A percentile compares a stretch with the other conserved stretches of the same genome.
Conservation (phyloP, 92 coral and sea anemone species). For the Actinernus sp. region DNA sequence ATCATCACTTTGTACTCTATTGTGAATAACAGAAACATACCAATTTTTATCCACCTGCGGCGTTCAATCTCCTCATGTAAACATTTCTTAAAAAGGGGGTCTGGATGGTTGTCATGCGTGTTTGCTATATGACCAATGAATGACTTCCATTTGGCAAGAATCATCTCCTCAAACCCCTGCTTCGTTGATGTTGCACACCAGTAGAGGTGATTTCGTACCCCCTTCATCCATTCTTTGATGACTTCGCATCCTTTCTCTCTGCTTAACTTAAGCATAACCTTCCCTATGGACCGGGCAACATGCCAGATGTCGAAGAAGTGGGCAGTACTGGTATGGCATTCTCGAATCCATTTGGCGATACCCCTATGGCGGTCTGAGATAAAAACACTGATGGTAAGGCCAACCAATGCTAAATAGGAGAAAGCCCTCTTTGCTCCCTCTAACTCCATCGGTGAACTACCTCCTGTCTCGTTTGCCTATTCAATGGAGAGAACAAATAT, state of each 20-base stretch:
- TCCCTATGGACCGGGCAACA: conserved; percentile 2
- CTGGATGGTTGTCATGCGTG: conserved; percentile 22
- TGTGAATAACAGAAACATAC: too few relatives aligned
- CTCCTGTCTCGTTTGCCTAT: conserved; percentile 66
- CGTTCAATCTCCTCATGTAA: conserved; percentile 13
- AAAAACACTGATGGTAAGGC: conserved; percentile 29
- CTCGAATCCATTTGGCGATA: conserved; percentile 44
- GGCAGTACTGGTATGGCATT: neutral
- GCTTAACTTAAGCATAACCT: conserved; percentile 13
- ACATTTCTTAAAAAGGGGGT: conserved; percentile 18
- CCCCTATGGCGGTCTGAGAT: conserved; percentile 55
- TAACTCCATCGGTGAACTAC: conserved; percentile 47
- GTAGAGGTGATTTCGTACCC: conserved; percentile 14
- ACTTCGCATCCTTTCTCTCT: conserved; percentile 19
- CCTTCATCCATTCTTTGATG: conserved; percentile 12
- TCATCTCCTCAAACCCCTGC: conserved; percentile 37
- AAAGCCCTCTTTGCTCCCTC: conserved; percentile 54
- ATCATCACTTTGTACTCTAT: too few relatives aligned
- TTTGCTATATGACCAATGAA: conserved; percentile 44
- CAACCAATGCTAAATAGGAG: conserved; percentile 3
- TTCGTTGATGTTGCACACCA: conserved; percentile 43
- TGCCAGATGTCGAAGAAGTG: conserved; percentile 39
- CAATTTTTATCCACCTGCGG: conserved; percentile 20
- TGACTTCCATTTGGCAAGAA: conserved; percentile 50
- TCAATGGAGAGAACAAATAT: neutral